Evolutionary conservation across 2,113 vertebrate genomes (phyloP).

Genomic region (Raja brachyura): DNA sequence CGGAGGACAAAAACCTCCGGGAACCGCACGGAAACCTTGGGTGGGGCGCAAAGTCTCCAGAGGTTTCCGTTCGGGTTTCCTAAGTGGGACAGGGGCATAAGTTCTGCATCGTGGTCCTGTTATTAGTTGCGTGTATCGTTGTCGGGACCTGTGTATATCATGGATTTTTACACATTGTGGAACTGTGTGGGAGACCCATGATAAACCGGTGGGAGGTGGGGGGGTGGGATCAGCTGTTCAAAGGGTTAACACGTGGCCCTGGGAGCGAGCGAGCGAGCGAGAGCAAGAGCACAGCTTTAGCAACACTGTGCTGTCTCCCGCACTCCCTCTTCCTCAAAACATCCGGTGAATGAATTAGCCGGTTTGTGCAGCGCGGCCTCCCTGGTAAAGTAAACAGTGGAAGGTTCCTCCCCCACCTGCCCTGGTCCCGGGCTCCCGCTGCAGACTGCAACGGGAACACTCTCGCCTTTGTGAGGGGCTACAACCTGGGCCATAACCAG

Average conservation of each 20-base stretch:
- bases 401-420: conserved; percentile 29
- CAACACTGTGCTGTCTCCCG: conserved; percentile 49
- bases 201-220: too few relatives aligned
- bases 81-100: too few relatives aligned
- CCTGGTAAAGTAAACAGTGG: not conserved
- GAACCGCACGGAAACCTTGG: too few relatives aligned
- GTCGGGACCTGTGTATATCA: not conserved
- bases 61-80: too few relatives aligned
- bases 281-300: conserved; percentile 37
- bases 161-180: too few relatives aligned
- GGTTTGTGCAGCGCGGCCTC: conserved; percentile 43
- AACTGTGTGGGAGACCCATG: too few relatives aligned
- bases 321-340: conserved; percentile 66
- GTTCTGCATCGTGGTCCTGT: too few relatives aligned
- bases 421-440: not conserved
- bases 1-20: too few relatives aligned
- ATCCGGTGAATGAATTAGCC: conserved; percentile 66
- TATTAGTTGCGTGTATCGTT: not conserved
- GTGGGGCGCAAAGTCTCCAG: too few relatives aligned
- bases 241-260: not conserved
- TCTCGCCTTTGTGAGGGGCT: not conserved
- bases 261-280: not conserved
- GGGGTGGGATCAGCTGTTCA: too few relatives aligned
- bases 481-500: not conserved
- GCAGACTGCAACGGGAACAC: not conserved